Conservation (phyloP, 2,888 invertebrate species). For the Bhutanitis thaidina region DNA sequence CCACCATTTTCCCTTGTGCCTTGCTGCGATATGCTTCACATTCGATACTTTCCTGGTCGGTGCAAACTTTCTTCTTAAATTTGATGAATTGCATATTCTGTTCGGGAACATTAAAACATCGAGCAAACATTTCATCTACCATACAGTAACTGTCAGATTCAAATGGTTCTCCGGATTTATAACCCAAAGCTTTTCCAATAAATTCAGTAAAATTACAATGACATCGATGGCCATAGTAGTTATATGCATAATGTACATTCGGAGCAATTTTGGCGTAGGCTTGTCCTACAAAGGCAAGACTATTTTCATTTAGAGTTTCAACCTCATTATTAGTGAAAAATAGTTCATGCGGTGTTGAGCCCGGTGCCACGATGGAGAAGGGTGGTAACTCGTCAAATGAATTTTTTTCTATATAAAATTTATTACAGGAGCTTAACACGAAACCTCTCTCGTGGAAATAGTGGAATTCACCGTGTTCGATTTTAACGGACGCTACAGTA, state of each 20-base stretch:
- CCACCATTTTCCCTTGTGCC: slow-evolving; percentile 41
- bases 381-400: slow-evolving; percentile 80
- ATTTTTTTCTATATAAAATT: slow-evolving; percentile 82
- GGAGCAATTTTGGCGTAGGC: slow-evolving; percentile 62
- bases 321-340: slow-evolving; percentile 70
- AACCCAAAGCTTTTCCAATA: slow-evolving; percentile 70
- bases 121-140: slow-evolving; percentile 78
- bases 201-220: slow-evolving; percentile 81
- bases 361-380: slow-evolving; percentile 74
- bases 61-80: slow-evolving; percentile 81
- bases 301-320: slow-evolving; percentile 62
- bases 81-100: slow-evolving; percentile 82
- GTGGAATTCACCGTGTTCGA: slow-evolving; percentile 82
- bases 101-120: slow-evolving; percentile 83
- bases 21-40: slow-evolving; percentile 78
- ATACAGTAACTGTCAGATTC: slow-evolving; percentile 81
- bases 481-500: slow-evolving; percentile 80
- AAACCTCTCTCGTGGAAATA: slow-evolving; percentile 80
- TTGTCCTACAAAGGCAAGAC: slow-evolving; percentile 81
- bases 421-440: slow-evolving; percentile 83
- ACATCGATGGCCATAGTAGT: slow-evolving; percentile 82
- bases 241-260: slow-evolving; percentile 75
- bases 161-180: slow-evolving; percentile 58
- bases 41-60: slow-evolving; percentile 64
- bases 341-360: slow-evolving; percentile 78